These are phyloP conservation scores for Oplegnathus fasciatus DNA, from an alignment of 2,113 vertebrate genomes.

Conservation along the genomic window DNA sequence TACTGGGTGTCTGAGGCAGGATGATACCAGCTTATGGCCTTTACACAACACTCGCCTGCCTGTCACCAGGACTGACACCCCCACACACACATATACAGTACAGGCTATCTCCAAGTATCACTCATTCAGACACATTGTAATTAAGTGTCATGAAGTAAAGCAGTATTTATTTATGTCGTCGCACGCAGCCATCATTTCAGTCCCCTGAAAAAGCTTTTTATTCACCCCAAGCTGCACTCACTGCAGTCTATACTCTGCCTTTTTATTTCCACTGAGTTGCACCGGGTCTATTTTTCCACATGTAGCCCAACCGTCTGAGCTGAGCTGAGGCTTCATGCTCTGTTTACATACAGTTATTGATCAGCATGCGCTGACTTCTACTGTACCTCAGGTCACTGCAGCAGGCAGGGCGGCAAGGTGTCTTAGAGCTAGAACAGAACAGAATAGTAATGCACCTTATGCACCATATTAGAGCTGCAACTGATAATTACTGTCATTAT, in stretches of 20 bases:
- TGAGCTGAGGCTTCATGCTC: conserved; percentile 38
- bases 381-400: conserved; percentile 59
- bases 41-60: conserved; percentile 44
- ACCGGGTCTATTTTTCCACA: conserved; percentile 21
- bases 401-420: conserved; percentile 16
- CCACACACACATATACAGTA: background rate
- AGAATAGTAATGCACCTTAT: background rate
- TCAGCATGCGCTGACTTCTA: conserved; percentile 27
- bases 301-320: background rate
- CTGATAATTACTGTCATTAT: background rate
- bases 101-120: conserved; percentile 9
- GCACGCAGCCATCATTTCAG: background rate
- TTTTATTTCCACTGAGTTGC: conserved; percentile 4
- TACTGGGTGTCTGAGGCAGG: conserved; percentile 35
- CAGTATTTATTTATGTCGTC: conserved; percentile 12
- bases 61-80: conserved; percentile 41
- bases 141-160: conserved; percentile 27
- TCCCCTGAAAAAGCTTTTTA: conserved; percentile 20
- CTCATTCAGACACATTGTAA: conserved; percentile 30
- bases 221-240: background rate
- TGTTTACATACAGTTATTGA: conserved; percentile 67
- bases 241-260: background rate
- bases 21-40: conserved; percentile 63
- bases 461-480: background rate
- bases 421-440: background rate